Conservation (phyloP, 2,113 vertebrate genomes). For the Cavia porcellus region DNA sequence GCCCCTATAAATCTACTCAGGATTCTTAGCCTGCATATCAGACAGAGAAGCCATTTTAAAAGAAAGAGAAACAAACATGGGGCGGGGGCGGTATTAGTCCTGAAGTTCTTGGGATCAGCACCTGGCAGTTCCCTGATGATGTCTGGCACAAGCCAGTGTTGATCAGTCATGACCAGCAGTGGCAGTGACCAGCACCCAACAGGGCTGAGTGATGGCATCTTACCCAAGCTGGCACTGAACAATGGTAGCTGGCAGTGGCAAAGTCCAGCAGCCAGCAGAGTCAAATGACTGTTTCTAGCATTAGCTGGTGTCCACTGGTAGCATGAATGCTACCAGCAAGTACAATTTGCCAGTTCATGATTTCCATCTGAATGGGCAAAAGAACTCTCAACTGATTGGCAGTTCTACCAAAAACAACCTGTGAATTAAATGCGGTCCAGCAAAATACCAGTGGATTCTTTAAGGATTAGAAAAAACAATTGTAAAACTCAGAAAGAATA, state of each 20-base stretch:
- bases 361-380: not conserved
- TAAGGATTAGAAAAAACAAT: not conserved
- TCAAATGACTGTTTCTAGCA: not conserved
- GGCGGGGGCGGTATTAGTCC: not conserved
- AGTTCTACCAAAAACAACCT: not conserved
- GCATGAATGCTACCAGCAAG: not conserved
- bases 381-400: not conserved
- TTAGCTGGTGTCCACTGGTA: not conserved
- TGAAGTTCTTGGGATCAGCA: not conserved
- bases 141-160: not conserved
- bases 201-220: not conserved
- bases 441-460: not conserved
- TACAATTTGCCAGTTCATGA: not conserved
- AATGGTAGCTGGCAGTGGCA: not conserved
- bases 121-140: not conserved
- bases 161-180: not conserved
- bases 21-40: not conserved
- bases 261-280: not conserved
- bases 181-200: not conserved
- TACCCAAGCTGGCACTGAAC: not conserved
- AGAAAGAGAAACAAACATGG: not conserved
- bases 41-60: not conserved
- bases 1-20: not conserved
- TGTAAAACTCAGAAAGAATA: not conserved
- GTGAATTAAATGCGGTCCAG: not conserved